Evolutionary conservation across 2,113 vertebrate species (phyloP), one percentile per base, ranked within the genome.

Genomic region (Dipodomys stephensi): DNA sequence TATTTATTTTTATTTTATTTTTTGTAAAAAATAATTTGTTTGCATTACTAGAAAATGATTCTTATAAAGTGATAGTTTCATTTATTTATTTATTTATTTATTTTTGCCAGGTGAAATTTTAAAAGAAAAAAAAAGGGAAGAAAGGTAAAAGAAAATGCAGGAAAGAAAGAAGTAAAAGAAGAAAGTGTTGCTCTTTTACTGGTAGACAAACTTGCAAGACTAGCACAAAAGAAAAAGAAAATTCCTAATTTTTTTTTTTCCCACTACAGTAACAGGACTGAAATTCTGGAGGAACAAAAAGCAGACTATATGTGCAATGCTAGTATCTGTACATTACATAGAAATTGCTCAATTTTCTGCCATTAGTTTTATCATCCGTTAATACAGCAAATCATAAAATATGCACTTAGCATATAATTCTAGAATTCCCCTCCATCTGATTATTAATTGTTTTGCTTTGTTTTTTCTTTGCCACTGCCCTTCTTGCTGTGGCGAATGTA

Each of bases 321-420:
- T 99, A 99, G 98, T 99, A 99, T 99, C 99, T 99, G 99, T 99
- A 99, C 99, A 99, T 98, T 99, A 99, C 99, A 99, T 99, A 99
- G 99, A 99, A 99, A 99, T 98, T 98, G 98, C 98, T 99, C 97
- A 89, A 97, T 98, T 99, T 98, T 99, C 98, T 98, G 98, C 98
- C 98, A 99, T 99, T 99, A 99, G 99, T 99, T 99, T 98, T 98
- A 98, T 98, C 99, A 98, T 98, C 99, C 98, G 98, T 98, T 99
- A 98, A 99, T 99, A 99, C 98, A 99, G 98, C 98, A 98, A 99
- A 99, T 98, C 97, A 96, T 98, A 98, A 98, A 98, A 98, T 98
- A 99, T 98, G 98, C 98, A 95, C 97, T 98, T 98, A 98, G 99
- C 98, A 99, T 98, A 98, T 97, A 95, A 97, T 98, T 98, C 98